phyloP scores from a whole-genome alignment of 2,888 invertebrate genomes.

The Adineta ricciae region DNA sequence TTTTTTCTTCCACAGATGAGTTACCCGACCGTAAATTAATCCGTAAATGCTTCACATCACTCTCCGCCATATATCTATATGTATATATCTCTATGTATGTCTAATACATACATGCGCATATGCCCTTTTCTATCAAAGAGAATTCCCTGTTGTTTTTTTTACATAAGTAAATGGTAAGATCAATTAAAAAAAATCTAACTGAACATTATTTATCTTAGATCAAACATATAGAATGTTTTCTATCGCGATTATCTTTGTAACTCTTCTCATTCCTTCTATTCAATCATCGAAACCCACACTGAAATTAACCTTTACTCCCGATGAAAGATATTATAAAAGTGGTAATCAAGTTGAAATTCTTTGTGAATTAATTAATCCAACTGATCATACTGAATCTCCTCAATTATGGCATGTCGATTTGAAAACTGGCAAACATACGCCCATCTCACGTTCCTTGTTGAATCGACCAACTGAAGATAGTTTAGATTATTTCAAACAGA shows the following conservation, averaged over 20 bases:
- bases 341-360: background rate
- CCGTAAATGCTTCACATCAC: background rate
- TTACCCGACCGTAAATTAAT: background rate
- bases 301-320: background rate
- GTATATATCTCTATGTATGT: background rate
- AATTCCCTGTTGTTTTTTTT: background rate
- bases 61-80: background rate
- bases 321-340: background rate
- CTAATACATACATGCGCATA: background rate
- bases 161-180: background rate
- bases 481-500: background rate
- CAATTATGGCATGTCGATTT: background rate
- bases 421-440: background rate
- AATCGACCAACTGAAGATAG: background rate
- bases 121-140: background rate
- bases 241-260: background rate
- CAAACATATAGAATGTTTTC: background rate
- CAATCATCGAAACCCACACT: background rate
- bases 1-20: background rate
- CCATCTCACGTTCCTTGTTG: background rate
- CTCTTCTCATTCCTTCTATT: background rate
- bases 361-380: background rate
- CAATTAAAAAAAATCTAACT: background rate
- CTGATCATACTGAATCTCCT: background rate
- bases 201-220: background rate